Base-by-base conservation (phyloP, 2,113 vertebrate species). In the Platysternon megacephalum region DNA sequence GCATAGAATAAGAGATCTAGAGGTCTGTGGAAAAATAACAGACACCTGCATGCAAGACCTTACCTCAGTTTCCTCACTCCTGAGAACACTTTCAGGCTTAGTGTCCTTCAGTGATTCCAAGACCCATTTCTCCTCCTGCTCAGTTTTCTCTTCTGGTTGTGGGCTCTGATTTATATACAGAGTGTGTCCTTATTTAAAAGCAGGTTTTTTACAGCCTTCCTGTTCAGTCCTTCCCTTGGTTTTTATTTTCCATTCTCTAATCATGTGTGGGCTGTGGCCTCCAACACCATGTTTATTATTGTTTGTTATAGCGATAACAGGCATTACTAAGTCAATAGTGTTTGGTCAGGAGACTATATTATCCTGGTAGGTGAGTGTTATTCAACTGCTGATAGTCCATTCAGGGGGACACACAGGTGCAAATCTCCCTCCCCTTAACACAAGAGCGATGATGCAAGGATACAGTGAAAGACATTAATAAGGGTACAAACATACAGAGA, bases 371-470 rank as follows among this genome's bases (percentile, higher is more conserved):
- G 72, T 35, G 29, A 87, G 84, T 91, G 87, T 2, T 80, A 16
- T 28, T 95, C 52, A n/a, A 5, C 84, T 56, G 2, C 1, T 28
- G 53, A 48, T 2, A 14, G 21, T 5, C 76, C n/a, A 9, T 79
- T 89, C 55, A 5, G 86, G 42, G 13, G 32, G 92, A 84, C 1
- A 0, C 28, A 32, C 35, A 58, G n/a, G n/a, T 79, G 48, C 32
- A 1, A 0, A 48, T 32, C 86, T 0, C 26, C 9, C n/a, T 88
- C 65, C 56, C 17, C 52, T 61, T 16, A 90, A 14, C 1, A 11
- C 2, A 32, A 0, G 0, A 48, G 8, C 35, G 46, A 39, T 13
- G 11, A 24, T 85, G 58, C 28, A 21, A 85, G 19, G 13, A 8
- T 35, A 13, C 1, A 1, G 9, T 44, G 48, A 82, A 61, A 61